A percentile compares a stretch with the other conserved stretches of the same genome.
Conservation (phyloP, 1,140 invertebrate species). For the Uloborus diversus region DNA sequence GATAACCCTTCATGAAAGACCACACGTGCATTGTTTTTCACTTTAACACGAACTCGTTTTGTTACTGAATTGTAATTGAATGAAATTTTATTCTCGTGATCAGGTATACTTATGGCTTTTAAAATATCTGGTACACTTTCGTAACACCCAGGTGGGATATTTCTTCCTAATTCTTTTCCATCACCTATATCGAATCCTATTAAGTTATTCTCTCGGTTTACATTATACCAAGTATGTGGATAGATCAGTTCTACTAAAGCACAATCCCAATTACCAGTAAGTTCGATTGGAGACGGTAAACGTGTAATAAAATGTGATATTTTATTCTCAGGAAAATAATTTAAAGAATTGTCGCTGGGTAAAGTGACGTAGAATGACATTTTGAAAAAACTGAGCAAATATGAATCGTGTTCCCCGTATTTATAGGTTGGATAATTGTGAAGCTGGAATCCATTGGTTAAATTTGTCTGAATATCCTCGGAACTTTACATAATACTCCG, state of each 20-base stretch:
- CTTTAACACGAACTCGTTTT: background rate
- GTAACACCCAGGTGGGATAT: background rate
- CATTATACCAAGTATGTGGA: background rate
- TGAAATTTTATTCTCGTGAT: background rate
- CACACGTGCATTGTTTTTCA: background rate
- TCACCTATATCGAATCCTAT: background rate
- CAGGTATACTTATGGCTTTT: background rate
- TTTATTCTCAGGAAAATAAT: conserved; percentile 4
- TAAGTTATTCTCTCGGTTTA: background rate
- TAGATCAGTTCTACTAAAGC: background rate
- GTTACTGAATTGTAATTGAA: background rate
- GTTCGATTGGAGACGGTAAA: background rate
- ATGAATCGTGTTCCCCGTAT: background rate
- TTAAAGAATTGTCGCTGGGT: background rate
- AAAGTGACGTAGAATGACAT: background rate
- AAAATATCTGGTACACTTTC: background rate
- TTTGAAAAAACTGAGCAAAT: background rate
- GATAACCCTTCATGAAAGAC: background rate
- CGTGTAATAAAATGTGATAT: background rate
- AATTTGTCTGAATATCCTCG: background rate
- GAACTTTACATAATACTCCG: background rate
- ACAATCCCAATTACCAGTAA: background rate
- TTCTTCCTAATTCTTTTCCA: background rate
- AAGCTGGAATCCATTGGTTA: background rate
- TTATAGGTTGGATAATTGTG: background rate